Percentiles rank a stretch among this genome's conserved stretches.
Evolutionary conservation across 2,797 vertebrate genomes (phyloP).

Genomic region (Enteromius fasciolatus): DNA sequence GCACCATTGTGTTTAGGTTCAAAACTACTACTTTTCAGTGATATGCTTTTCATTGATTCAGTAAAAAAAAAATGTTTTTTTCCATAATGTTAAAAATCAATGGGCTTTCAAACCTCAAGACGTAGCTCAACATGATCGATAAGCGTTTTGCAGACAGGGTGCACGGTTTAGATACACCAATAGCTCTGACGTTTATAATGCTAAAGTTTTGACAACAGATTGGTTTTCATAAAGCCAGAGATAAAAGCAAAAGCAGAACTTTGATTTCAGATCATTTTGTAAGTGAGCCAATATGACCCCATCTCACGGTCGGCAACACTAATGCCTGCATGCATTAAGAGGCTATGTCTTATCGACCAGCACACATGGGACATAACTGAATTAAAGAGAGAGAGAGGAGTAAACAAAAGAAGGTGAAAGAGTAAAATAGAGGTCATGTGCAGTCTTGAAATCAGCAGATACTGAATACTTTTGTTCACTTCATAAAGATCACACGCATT

Average conservation of each 20-base stretch:
- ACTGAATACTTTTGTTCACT: background rate
- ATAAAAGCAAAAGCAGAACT: conserved; percentile 12
- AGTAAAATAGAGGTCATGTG: background rate
- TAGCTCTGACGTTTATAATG: background rate
- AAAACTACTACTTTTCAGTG: background rate
- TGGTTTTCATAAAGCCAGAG: background rate
- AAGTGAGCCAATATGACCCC: conserved; percentile 9
- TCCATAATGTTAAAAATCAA: background rate
- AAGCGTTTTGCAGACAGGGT: background rate
- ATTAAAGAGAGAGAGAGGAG: conserved; percentile 15
- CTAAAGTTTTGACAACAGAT: background rate
- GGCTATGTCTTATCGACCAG: conserved; percentile 22
- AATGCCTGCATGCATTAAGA: conserved; percentile 37
- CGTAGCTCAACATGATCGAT: background rate
- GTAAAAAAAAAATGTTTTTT: background rate
- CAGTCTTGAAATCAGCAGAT: background rate
- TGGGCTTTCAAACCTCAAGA: background rate
- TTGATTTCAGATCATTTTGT: conserved; percentile 28
- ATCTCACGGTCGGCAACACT: conserved; percentile 1
- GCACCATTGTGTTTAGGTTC: background rate
- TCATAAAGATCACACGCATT: conserved; percentile 30
- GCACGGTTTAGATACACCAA: background rate
- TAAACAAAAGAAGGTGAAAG: background rate
- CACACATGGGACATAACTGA: conserved; percentile 34
- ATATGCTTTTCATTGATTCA: background rate